Evolutionary conservation across 2,888 invertebrate species (phyloP), one percentile per base, ranked within the genome.

Genomic region (Hyppa rectilinea): DNA sequence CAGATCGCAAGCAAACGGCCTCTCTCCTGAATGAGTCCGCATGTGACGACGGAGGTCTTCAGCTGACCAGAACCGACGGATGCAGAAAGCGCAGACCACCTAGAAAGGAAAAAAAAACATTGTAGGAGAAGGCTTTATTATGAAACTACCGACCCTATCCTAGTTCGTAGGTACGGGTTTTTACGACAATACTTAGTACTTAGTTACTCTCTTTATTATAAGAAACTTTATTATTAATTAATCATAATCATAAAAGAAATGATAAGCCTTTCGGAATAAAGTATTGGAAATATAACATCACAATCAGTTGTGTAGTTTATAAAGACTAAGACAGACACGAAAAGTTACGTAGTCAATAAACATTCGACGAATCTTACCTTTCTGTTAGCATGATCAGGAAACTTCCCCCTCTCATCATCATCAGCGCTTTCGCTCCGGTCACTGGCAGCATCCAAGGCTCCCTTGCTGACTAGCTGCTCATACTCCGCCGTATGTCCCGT

Each of bases 31-130:
- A 91, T 99, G 99, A 0, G 99, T 99, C 29, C 99, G 96, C 98
- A 99, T 99, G 92, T 99, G 99, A 0, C 99, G 97, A 0, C 99
- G 96, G 7, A 99, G 95, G 92, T 99, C 99, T 91, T 99, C 99
- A 0, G 99, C 98, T 0, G 99, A 99, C 99, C 99, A 99, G 95
- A 99, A 99, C 58, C 99, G 97, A 75, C 99, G 97, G 90, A 99
- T 97, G 92, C 99, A 99, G 89, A 99, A 98, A 0, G 99, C 98
- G 91, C 99, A 98, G 69, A 98, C 98, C 9, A 98, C 97, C 97
- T 97, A 89, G 0, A 85, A 80, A 72, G 80, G 65, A 38, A 70
- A 69, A 23, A n/a, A n/a, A 2, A 26, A 45, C 9, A 9, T 59
- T 59, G 17, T 59, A 53, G 45, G 40, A 40, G 0, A 2, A 52